Conservation (phyloP, 2,797 vertebrate species). For the Sebastes vulpes region DNA sequence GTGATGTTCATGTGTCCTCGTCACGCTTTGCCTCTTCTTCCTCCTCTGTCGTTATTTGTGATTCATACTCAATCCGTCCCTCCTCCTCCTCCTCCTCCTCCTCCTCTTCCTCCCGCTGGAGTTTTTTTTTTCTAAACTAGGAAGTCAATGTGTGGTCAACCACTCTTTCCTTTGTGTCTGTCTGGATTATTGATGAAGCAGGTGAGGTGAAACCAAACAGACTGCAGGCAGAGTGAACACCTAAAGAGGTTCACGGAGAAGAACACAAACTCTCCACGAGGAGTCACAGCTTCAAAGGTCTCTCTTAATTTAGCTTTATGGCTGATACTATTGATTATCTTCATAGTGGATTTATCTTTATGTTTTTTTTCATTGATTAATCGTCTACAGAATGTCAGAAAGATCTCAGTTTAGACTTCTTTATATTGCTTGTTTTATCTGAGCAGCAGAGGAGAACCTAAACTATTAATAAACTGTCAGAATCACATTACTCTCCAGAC, state of each 20-base stretch:
- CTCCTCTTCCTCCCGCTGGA: background rate
- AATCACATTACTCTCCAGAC: background rate
- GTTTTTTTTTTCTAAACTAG: background rate
- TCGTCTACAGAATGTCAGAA: background rate
- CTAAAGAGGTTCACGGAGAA: background rate
- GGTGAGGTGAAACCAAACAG: conserved; percentile 16
- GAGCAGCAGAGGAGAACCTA: background rate
- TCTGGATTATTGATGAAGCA: conserved; percentile 39
- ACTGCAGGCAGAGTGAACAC: background rate
- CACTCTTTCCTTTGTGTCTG: conserved; percentile 13
- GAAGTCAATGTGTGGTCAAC: conserved; percentile 29
- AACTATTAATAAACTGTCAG: too few relatives aligned
- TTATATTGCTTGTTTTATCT: background rate
- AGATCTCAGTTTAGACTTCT: background rate
- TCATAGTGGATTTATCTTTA: background rate
- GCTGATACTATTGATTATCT: background rate
- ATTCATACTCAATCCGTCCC: background rate
- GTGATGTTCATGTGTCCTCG: too few relatives aligned
- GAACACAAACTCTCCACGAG: background rate
- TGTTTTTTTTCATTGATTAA: background rate
- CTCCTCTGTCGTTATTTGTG: background rate
- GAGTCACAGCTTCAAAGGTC: background rate
- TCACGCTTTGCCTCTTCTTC: background rate
- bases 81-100: background rate
- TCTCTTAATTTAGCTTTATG: background rate